Conservation (phyloP, 2,797 vertebrate species). For the Cheirogaleus major region DNA sequence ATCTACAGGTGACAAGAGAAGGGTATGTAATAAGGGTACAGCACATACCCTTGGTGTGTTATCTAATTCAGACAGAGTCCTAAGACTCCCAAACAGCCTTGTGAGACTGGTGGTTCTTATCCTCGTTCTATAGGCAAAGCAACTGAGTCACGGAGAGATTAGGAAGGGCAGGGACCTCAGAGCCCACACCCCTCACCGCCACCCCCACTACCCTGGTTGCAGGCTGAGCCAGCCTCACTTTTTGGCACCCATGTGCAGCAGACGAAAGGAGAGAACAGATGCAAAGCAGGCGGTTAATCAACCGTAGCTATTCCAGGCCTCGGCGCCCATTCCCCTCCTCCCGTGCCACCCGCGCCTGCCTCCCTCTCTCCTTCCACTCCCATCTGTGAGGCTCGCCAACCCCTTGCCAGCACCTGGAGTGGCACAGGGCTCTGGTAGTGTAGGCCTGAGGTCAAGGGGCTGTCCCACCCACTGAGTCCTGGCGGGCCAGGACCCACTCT, state of each 20-base stretch:
- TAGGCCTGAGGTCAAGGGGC: not conserved
- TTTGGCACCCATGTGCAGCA: not conserved
- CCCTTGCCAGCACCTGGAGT: not conserved
- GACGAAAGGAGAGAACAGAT: not conserved
- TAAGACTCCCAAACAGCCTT: not conserved
- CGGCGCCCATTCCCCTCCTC: not conserved
- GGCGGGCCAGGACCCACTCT: not conserved
- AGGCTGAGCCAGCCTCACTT: not conserved
- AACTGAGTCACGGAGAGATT: not conserved
- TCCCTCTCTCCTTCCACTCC: not conserved
- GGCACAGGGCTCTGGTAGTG: not conserved
- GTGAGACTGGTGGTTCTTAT: not conserved
- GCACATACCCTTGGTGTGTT: accelerated
- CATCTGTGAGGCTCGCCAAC: not conserved
- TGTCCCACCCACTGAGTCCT: not conserved
- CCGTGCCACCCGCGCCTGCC: not conserved
- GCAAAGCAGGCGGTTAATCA: not conserved
- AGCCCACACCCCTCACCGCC: not conserved
- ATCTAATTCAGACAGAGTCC: not conserved
- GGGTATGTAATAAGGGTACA: accelerated
- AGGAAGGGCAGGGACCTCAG: not conserved
- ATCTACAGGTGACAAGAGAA: too few species aligned
- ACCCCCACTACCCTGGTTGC: too few species aligned
- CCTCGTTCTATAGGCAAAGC: not conserved
- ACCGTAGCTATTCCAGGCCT: not conserved